Conservation (phyloP, 1,140 invertebrate genomes). For the Solenopsis invicta region DNA sequence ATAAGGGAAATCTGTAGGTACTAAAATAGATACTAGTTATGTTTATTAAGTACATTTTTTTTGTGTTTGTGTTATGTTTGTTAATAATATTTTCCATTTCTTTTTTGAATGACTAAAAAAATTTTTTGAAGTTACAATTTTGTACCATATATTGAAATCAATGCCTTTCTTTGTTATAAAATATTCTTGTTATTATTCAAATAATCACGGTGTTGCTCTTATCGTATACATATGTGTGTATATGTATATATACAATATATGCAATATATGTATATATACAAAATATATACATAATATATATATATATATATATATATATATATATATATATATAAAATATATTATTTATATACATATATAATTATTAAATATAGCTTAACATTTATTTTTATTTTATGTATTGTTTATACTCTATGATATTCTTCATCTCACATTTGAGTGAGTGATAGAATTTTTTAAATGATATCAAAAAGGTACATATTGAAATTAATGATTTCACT, state of each 20-base stretch:
- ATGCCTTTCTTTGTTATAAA: slow-evolving; percentile 18
- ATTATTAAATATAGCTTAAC: too few relatives aligned
- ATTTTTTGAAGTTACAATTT: not conserved
- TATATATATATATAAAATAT: slow-evolving; percentile 10
- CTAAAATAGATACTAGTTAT: not conserved
- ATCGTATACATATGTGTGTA: slow-evolving; percentile 49
- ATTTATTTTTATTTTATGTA: too few relatives aligned
- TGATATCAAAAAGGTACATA: too few relatives aligned
- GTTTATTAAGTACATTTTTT: slow-evolving; percentile 43
- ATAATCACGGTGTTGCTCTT: slow-evolving; percentile 15
- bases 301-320: slow-evolving; percentile 27
- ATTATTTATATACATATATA: not conserved
- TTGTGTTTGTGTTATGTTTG: not conserved
- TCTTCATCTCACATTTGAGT: too few relatives aligned
- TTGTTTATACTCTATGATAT: too few relatives aligned
- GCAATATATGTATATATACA: not conserved
- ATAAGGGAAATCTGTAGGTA: not conserved
- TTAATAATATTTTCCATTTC: not conserved
- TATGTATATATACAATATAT: slow-evolving; percentile 25
- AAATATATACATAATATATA: slow-evolving; percentile 52
- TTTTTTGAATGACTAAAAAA: slow-evolving; percentile 4
- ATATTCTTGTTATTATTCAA: slow-evolving; percentile 49
- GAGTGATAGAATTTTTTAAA: too few relatives aligned
- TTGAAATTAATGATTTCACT: too few relatives aligned
- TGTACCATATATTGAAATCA: not conserved